Base-by-base conservation (phyloP, 2,888 invertebrate species). In the Lapara coniferarum region DNA sequence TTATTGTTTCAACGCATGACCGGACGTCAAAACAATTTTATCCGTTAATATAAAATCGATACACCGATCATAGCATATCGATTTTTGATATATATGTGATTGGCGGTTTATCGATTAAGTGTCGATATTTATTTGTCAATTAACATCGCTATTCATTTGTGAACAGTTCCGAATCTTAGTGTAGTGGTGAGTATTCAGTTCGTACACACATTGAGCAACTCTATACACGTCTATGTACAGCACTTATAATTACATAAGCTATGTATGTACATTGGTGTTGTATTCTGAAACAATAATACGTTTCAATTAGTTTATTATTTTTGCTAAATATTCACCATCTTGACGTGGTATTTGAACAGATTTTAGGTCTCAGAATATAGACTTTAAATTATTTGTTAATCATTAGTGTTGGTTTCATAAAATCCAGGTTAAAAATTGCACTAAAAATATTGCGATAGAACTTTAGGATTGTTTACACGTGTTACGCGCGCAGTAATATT, bases 181-280 rank as follows among this genome's bases (percentile, higher is more conserved):
- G 12, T 63, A 46, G 46, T 49, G 37, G 49, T 49, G 49, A 49
- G 63, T 63, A 63, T 63, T 44, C 44, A 63, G 53, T 58, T 58
- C 52, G 37, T 52, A 69, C 44, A 85, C 81, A 79, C 77, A 81
- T 88, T 87, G 86, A 87, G 88, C 89, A 87, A 86, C 78, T 78
- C 37, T 75, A 76, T 72, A 74, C 68, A 68, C 67, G 70, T 70
- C 72, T 84, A 82, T 82, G 72, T 82, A 84, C 85, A 85, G 78
- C 80, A 78, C 78, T 80, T 80, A 79, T 72, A 52, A 63, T 63
- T 69, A 73, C 71, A 69, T 74, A 77, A 69, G 59, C 53, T 82
- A 83, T 83, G 77, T 83, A 85, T 53, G 66, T 52, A 66, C 52
- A 51, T 78, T 77, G 81, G 80, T 79, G 81, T 81, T 80, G 74